These are phyloP conservation scores for Hycleus phaleratus DNA, from an alignment of 1,140 invertebrate genomes.

Conservation along the genomic window DNA sequence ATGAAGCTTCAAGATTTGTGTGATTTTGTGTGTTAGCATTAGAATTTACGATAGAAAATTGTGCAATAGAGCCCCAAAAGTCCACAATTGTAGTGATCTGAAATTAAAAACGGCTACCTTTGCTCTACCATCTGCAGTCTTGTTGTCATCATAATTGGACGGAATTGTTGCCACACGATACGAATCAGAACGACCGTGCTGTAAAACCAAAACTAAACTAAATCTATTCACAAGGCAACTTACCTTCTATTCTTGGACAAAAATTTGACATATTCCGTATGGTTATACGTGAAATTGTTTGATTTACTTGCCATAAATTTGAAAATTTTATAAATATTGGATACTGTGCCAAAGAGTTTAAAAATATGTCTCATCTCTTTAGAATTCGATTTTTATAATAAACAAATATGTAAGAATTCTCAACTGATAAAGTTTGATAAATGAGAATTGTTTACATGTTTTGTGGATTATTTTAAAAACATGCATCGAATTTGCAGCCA, in stretches of 20 bases:
- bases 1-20: too few relatives aligned
- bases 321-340: background rate
- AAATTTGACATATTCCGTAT: too few relatives aligned
- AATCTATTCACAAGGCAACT: background rate
- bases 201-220: constrained; percentile 44
- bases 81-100: too few relatives aligned
- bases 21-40: too few relatives aligned
- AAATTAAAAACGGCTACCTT: constrained; percentile 53
- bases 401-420: background rate
- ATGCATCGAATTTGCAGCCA: too few relatives aligned
- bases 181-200: constrained; percentile 88
- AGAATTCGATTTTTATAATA: background rate
- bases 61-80: too few relatives aligned
- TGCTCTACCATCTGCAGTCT: constrained; percentile 83
- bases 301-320: background rate
- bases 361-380: background rate
- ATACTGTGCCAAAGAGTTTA: background rate
- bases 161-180: constrained; percentile 88
- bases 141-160: constrained; percentile 84
- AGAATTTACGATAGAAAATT: too few relatives aligned
- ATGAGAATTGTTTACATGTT: too few relatives aligned
- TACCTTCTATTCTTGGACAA: too few relatives aligned
- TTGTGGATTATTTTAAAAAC: too few relatives aligned
- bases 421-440: too few relatives aligned
- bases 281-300: too few relatives aligned